Conservation (phyloP, 92 coral and sea anemone genomes). For the Paragorgia papillata region DNA sequence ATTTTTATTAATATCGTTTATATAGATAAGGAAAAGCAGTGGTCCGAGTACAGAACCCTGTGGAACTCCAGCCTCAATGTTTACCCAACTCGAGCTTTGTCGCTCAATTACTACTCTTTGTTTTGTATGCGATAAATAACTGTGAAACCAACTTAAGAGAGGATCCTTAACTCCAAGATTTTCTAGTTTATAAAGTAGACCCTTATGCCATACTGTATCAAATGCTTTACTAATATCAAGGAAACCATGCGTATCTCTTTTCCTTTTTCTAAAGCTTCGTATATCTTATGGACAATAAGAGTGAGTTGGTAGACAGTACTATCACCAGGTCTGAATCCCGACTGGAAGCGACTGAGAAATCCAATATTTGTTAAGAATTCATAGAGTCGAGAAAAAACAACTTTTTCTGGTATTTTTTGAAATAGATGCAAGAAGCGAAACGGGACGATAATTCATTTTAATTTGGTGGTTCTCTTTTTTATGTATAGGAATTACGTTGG, state of each 20-base stretch:
- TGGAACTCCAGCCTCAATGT: too few relatives aligned
- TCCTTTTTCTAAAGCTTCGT: too few relatives aligned
- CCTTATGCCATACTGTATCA: constrained; percentile 1
- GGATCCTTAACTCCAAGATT: not conserved
- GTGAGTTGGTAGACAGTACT: constrained; percentile 5
- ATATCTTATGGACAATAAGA: constrained; percentile 3
- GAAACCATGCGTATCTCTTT: not conserved
- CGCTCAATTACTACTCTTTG: too few relatives aligned
- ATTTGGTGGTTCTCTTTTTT: not conserved
- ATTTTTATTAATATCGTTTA: too few relatives aligned
- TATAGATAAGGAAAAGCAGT: too few relatives aligned
- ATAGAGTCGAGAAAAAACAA: not conserved
- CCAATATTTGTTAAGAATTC: not conserved
- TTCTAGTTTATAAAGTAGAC: not conserved
- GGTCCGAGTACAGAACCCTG: too few relatives aligned
- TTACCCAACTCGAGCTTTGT: too few relatives aligned
- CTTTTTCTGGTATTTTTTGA: constrained; percentile 6
- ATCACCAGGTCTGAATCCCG: constrained; percentile 9
- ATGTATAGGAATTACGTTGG: constrained; percentile 1
- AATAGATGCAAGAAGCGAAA: constrained; percentile 7
- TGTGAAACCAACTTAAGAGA: too few relatives aligned
- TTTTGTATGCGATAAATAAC: too few relatives aligned
- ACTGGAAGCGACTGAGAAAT: not conserved
- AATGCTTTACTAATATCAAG: not conserved
- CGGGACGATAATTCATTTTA: constrained; percentile 3